Conservation (phyloP, 64 coral and sea anemone species). For the Cladopsammia gracilis region DNA sequence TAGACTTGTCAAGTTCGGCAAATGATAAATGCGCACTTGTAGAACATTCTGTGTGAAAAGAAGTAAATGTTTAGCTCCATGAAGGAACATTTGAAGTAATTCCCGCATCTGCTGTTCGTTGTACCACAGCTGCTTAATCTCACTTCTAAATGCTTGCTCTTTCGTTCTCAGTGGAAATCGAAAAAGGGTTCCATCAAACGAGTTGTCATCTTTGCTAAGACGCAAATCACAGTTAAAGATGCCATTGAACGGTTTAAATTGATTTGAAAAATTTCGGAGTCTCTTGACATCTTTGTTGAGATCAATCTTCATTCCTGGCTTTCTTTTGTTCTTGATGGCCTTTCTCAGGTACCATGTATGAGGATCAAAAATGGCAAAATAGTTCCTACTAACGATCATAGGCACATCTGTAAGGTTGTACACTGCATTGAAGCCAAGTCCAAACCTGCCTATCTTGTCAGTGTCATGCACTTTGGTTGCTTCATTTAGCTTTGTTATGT, state of each 20-base stretch:
- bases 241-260: constrained; percentile 85
- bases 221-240: constrained; percentile 86
- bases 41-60: constrained; percentile 88
- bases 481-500: constrained; percentile 83
- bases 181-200: too few species aligned
- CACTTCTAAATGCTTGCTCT: constrained; percentile 72
- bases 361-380: constrained; percentile 84
- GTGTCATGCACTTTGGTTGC: constrained; percentile 81
- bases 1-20: constrained; percentile 30
- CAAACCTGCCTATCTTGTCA: constrained; percentile 91
- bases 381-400: constrained; percentile 75
- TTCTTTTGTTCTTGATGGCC: constrained; percentile 54
- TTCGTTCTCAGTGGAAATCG: constrained; percentile 80
- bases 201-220: too few species aligned
- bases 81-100: constrained; percentile 59
- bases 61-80: constrained; percentile 62
- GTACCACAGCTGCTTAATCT: constrained; percentile 78
- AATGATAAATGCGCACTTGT: constrained; percentile 53
- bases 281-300: constrained; percentile 49
- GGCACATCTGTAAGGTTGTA: constrained; percentile 97
- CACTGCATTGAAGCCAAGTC: constrained; percentile 95
- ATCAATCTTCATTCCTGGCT: constrained; percentile 82
- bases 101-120: constrained; percentile 47
- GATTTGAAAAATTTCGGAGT: constrained; percentile 48
- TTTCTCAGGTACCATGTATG: constrained; percentile 77